Percentiles rank a stretch among this genome's conserved stretches.
phyloP scores from a whole-genome alignment of 2,888 invertebrate genomes.

The Pandemis heparana region DNA sequence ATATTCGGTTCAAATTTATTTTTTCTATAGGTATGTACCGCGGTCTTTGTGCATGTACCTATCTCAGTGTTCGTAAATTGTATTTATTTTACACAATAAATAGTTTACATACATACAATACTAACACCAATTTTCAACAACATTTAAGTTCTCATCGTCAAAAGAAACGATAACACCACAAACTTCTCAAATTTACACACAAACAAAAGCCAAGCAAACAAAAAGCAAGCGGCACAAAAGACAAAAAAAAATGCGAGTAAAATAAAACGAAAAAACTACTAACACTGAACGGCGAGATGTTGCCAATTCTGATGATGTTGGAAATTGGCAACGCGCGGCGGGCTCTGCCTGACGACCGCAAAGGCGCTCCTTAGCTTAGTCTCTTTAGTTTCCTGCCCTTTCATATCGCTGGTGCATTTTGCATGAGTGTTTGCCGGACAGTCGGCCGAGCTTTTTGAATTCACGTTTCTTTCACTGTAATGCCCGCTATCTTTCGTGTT shows the following conservation, averaged over 20 bases:
- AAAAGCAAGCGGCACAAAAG: constrained; percentile 45
- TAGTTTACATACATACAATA: neutral
- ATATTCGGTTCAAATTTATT: neutral
- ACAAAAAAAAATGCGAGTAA: constrained; percentile 52
- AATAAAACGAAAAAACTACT: constrained; percentile 79
- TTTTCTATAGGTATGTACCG: neutral
- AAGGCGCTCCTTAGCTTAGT: constrained; percentile 87
- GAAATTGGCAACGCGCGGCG: constrained; percentile 78
- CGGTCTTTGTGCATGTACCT: too few relatives aligned
- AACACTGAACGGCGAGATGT: constrained; percentile 88
- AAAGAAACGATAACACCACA: constrained; percentile 4
- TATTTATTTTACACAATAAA: too few relatives aligned
- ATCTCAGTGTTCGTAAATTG: too few relatives aligned
- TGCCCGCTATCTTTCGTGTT: constrained; percentile 82
- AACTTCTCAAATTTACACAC: constrained; percentile 17
- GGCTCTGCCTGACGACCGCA: constrained; percentile 87
- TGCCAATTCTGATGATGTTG: constrained; percentile 84
- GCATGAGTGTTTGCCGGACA: constrained; percentile 82
- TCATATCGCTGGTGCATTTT: constrained; percentile 78
- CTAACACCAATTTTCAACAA: neutral
- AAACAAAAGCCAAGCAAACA: constrained; percentile 43
- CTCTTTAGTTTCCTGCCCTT: constrained; percentile 77
- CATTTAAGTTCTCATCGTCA: constrained; percentile 34
- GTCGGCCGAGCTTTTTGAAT: constrained; percentile 74
- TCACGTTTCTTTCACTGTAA: constrained; percentile 80